These are phyloP conservation scores for Thecophora atra DNA, from an alignment of 2,888 invertebrate genomes.

Conservation along the genomic window DNA sequence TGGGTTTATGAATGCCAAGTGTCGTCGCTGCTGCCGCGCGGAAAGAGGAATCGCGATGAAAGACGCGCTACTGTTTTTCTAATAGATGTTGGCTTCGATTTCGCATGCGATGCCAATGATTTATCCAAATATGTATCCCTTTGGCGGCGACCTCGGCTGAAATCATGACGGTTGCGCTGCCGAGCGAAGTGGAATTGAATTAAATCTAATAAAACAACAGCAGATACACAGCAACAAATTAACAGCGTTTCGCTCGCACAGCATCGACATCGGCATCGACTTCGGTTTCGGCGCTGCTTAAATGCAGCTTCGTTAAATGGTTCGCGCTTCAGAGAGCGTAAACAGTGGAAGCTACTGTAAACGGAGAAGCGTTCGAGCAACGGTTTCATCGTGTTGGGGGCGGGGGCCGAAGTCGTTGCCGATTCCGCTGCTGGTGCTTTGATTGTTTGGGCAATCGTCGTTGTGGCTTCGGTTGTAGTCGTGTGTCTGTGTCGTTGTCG, in stretches of 20 bases:
- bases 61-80: conserved; percentile 27
- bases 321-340: conserved; percentile 50
- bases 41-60: conserved; percentile 4
- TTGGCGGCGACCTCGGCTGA: conserved; percentile 24
- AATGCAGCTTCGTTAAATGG: conserved; percentile 33
- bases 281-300: conserved; percentile 9
- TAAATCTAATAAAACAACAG: conserved; percentile 63
- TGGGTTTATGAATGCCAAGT: background rate
- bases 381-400: background rate
- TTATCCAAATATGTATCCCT: conserved; percentile 7
- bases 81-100: conserved; percentile 30
- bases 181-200: conserved; percentile 57
- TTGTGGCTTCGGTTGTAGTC: conserved; percentile 32
- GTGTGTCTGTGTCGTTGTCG: conserved; percentile 43
- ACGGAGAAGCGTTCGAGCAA: background rate
- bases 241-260: conserved; percentile 21
- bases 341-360: conserved; percentile 52
- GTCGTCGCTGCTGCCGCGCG: background rate
- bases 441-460: conserved; percentile 16
- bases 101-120: conserved; percentile 23
- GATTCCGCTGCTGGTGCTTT: conserved; percentile 18
- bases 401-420: background rate
- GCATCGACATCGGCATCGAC: conserved; percentile 18
- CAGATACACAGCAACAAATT: conserved; percentile 34
- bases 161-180: conserved; percentile 30